These are phyloP conservation scores for Poecilobothrus nobilitatus DNA, from an alignment of 2,888 invertebrate genomes.

Conservation along the genomic window DNA sequence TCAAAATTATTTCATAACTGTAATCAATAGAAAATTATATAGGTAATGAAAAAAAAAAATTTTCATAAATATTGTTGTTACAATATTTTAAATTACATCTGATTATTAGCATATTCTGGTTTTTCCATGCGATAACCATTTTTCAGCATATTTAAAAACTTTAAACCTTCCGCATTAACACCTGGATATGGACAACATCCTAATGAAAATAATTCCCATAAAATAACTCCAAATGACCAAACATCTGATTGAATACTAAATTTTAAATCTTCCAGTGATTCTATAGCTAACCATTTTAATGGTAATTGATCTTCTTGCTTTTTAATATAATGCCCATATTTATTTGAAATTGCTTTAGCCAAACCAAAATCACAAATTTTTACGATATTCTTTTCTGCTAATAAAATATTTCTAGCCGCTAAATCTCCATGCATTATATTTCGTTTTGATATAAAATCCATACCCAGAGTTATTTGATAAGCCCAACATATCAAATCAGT, in stretches of 20 bases:
- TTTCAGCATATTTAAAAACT: constrained; percentile 55
- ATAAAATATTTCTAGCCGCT: constrained; percentile 81
- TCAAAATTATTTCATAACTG: constrained; percentile 71
- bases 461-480: constrained; percentile 88
- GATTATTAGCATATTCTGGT: constrained; percentile 73
- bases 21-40: too few species aligned
- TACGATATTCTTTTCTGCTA: constrained; percentile 83
- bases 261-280: constrained; percentile 80
- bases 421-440: constrained; percentile 82
- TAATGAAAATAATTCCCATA: constrained; percentile 84
- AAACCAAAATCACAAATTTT: constrained; percentile 97
- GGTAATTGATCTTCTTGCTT: constrained; percentile 78
- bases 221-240: constrained; percentile 85
- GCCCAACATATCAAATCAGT: constrained; percentile 82
- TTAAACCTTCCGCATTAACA: constrained; percentile 63
- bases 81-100: constrained; percentile 51
- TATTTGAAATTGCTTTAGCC: constrained; percentile 65
- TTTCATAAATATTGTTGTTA: too few species aligned
- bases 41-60: too few species aligned
- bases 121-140: constrained; percentile 84
- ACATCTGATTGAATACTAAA: constrained; percentile 94
- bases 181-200: constrained; percentile 79
- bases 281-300: constrained; percentile 95
- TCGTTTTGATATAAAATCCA: constrained; percentile 85
- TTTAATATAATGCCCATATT: constrained; percentile 66